Base-by-base conservation (phyloP, 2,113 vertebrate genomes). In the Rhodinocichla rosea region DNA sequence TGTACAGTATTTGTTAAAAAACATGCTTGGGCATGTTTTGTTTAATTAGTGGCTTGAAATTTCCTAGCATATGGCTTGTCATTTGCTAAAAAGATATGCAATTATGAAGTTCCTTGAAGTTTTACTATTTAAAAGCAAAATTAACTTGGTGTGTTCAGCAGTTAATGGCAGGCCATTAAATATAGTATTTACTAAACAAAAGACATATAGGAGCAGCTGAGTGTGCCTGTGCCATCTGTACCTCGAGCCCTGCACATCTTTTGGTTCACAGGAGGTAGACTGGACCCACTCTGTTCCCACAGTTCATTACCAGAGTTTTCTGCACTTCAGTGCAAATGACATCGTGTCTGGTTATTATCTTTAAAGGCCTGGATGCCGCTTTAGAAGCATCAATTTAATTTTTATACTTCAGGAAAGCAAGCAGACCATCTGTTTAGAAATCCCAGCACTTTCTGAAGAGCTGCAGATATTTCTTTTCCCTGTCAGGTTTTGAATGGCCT, bases 41-140 rank as follows among this genome's bases (percentile, higher is more conserved):
- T 97, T 98, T 98, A 98, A 98, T 97, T 97, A 97, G 94, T 27
- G 64, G 92, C 96, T 95, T 89, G 75, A 95, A 98, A 98, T 95
- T 90, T 92, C 77, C 91, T 64, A 97, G 88, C 97, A 98, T 98
- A 97, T 97, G 97, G 91, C 96, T 94, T 95, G 81, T 97, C 91
- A 90, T 95, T 97, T 97, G 96, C 95, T 95, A 87, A 95, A 93
- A 84, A 93, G 84, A 90, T 63, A 89, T 9, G 62, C 87, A 94
- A 88, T 91, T 95, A 94, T 79, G 71, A 96, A 95, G 91, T 95
- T 97, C 89, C 89, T 96, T 94, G 65, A 96, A 96, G 95, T 94
- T 94, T 83, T 94, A 84, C 63, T 89, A 32, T 90, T 95, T 91
- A 91, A 94, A 91, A 52, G 57, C 76, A 90, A 70, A 95, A 95